These are phyloP conservation scores for Blastobasis lacticolella DNA, from an alignment of 2,888 invertebrate genomes.

Conservation along the genomic window DNA sequence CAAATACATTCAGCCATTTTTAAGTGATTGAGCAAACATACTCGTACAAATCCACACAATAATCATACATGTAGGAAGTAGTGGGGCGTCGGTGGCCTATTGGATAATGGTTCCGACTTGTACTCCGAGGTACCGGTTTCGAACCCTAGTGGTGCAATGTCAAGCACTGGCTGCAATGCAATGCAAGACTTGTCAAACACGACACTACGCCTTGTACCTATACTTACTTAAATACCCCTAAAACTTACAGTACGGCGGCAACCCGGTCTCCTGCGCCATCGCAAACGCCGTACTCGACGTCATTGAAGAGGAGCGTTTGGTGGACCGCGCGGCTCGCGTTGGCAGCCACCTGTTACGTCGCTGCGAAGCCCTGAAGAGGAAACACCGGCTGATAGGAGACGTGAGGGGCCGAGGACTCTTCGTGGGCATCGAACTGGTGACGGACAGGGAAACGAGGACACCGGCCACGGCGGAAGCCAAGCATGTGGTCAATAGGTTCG, in stretches of 20 bases:
- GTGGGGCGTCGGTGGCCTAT: too few species aligned
- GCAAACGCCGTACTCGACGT: slow-evolving; percentile 96
- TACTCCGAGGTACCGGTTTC: too few species aligned
- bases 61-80: too few species aligned
- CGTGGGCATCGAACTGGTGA: slow-evolving; percentile 94
- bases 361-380: slow-evolving; percentile 79
- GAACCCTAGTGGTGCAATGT: too few species aligned
- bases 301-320: slow-evolving; percentile 89
- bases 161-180: too few species aligned
- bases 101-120: too few species aligned
- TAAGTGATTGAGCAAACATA: too few species aligned
- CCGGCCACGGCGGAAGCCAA: slow-evolving; percentile 90
- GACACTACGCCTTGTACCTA: too few species aligned
- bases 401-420: slow-evolving; percentile 94
- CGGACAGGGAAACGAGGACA: slow-evolving; percentile 80
- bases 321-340: slow-evolving; percentile 86
- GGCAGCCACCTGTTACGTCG: slow-evolving; percentile 85
- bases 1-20: too few species aligned
- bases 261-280: slow-evolving; percentile 98
- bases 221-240: too few species aligned
- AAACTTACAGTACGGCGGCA: slow-evolving; percentile 91
- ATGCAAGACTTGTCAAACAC: too few species aligned
- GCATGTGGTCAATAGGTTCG: slow-evolving; percentile 82
- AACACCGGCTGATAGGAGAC: slow-evolving; percentile 88
- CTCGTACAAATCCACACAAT: too few species aligned